These are phyloP conservation scores for Ailurus styani DNA, from an alignment of 2,113 vertebrate genomes.

Conservation along the genomic window DNA sequence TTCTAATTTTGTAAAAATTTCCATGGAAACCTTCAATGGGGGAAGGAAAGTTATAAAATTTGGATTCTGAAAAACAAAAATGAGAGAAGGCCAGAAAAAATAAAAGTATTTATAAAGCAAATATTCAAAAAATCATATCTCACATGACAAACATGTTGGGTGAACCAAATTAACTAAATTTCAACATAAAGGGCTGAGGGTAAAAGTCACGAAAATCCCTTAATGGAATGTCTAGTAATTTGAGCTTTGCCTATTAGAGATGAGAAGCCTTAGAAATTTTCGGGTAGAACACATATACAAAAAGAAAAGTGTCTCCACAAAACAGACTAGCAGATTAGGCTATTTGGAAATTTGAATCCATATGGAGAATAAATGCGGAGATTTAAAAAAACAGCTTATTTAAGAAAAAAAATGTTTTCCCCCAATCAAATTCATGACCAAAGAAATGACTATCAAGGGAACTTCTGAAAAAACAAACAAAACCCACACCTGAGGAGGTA, in stretches of 20 bases:
- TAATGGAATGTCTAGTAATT: neutral
- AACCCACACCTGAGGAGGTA: neutral
- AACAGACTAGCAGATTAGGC: neutral
- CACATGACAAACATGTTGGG: neutral
- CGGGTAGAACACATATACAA: neutral
- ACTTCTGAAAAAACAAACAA: neutral
- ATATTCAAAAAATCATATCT: neutral
- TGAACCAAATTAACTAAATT: neutral
- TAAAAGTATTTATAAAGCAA: neutral
- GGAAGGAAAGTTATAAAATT: neutral
- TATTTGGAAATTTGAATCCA: neutral
- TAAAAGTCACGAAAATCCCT: neutral
- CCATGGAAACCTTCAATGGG: neutral
- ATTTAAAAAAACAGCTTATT: neutral
- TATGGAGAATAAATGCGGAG: neutral
- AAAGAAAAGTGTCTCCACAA: neutral
- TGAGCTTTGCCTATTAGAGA: neutral
- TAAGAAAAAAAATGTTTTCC: neutral
- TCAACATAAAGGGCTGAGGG: neutral
- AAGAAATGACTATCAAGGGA: neutral
- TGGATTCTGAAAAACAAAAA: neutral
- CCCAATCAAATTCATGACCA: neutral
- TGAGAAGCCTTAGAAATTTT: neutral
- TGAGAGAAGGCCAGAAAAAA: neutral
- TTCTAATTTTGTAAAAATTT: neutral